phyloP scores from a whole-genome alignment of 1,140 invertebrate species.

The Vollenhovia emeryi region DNA sequence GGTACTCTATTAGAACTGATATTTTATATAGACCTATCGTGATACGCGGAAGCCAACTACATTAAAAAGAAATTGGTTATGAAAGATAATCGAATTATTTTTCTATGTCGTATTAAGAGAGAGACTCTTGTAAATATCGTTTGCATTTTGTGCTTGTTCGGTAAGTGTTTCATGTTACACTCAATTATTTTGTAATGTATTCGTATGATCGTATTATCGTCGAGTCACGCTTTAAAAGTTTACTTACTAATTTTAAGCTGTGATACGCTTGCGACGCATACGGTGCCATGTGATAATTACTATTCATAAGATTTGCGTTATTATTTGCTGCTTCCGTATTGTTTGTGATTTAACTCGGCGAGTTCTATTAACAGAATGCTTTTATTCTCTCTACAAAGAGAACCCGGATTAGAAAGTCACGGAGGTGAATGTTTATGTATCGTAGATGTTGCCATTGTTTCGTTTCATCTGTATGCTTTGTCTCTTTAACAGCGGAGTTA shows the following conservation, averaged over 20 bases:
- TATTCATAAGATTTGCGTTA: neutral
- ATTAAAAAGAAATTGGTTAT: neutral
- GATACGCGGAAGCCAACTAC: neutral
- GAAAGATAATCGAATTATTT: neutral
- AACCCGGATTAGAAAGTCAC: neutral
- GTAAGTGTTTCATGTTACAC: neutral
- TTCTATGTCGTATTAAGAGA: constrained; percentile 7
- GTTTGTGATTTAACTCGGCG: neutral
- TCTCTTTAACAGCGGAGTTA: neutral
- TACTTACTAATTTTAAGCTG: constrained; percentile 18
- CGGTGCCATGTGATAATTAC: constrained; percentile 33
- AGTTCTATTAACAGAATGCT: neutral
- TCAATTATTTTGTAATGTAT: neutral
- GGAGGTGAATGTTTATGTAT: constrained; percentile 18
- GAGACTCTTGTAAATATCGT: neutral
- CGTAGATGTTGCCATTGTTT: constrained; percentile 10
- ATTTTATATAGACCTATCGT: neutral
- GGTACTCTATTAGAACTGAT: neutral
- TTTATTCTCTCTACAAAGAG: constrained; percentile 5
- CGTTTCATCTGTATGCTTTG: neutral
- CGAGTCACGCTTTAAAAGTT: neutral
- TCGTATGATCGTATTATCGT: neutral
- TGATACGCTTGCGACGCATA: neutral
- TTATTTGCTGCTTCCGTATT: constrained; percentile 24
- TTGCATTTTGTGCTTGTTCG: neutral